A percentile compares a stretch with the other conserved stretches of the same genome.
Evolutionary conservation across 2,113 vertebrate species (phyloP).

Genomic region (Stictonetta naevosa): DNA sequence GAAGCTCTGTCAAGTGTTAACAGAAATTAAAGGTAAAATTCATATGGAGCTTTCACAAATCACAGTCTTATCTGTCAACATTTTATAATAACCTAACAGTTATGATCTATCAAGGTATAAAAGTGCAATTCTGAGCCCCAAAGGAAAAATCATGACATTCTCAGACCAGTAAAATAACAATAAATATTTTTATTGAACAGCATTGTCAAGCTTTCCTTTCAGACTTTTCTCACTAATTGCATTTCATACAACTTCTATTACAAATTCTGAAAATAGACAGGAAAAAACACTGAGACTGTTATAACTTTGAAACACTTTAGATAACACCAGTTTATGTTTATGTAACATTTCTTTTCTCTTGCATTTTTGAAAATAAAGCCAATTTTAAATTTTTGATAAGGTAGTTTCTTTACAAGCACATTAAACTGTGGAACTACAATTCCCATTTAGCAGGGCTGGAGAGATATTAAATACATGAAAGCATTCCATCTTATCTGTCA

Average conservation of each 20-base stretch:
- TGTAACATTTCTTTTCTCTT: constrained; percentile 42
- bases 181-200: constrained; percentile 70
- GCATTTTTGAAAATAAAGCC: constrained; percentile 52
- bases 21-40: constrained; percentile 78
- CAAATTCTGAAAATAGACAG: constrained; percentile 34
- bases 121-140: constrained; percentile 46
- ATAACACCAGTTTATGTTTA: constrained; percentile 60
- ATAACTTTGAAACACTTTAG: constrained; percentile 58
- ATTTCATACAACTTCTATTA: constrained; percentile 53
- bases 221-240: constrained; percentile 70
- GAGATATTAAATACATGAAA: constrained; percentile 45
- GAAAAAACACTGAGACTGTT: constrained; percentile 14
- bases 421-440: constrained; percentile 9
- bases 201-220: constrained; percentile 68
- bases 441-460: constrained; percentile 42
- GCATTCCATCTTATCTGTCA: constrained; percentile 49
- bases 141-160: constrained; percentile 69
- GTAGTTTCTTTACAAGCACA: constrained; percentile 36
- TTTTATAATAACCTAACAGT: constrained; percentile 75
- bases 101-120: constrained; percentile 70
- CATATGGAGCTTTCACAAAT: constrained; percentile 74
- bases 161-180: constrained; percentile 65
- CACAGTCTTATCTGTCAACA: constrained; percentile 72
- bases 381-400: constrained; percentile 60
- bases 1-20: constrained; percentile 78